Evolutionary conservation across 1,140 invertebrate species (phyloP).

Genomic region (Drosophila rhopaloa): DNA sequence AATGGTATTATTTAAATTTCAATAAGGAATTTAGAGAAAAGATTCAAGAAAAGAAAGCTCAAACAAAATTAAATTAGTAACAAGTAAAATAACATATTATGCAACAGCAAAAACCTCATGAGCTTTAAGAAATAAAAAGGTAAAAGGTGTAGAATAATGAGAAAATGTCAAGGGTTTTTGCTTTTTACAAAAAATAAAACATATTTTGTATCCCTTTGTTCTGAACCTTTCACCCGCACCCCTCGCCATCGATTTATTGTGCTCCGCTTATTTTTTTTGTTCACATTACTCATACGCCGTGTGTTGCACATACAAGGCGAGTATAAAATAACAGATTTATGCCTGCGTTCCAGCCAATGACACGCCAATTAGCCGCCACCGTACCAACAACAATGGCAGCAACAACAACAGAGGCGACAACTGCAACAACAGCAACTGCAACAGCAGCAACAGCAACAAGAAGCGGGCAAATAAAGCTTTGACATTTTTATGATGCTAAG

Average conservation of each 20-base stretch:
- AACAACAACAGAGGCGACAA: constrained; percentile 8
- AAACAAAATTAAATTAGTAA: background rate
- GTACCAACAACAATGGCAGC: constrained; percentile 45
- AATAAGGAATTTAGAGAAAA: too few relatives aligned
- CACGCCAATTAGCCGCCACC: constrained; percentile 78
- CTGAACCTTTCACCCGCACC: background rate
- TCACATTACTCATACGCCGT: constrained; percentile 78
- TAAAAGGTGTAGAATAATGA: background rate
- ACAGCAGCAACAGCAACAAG: constrained; percentile 38
- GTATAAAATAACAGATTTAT: constrained; percentile 84
- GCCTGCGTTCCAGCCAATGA: constrained; percentile 79
- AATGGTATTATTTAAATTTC: too few relatives aligned
- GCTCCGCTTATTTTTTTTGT: constrained; percentile 33
- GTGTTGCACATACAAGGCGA: constrained; percentile 65
- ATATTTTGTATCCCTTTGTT: constrained; percentile 6
- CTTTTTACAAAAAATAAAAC: background rate
- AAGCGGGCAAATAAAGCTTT: constrained; percentile 80
- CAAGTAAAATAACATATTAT: background rate
- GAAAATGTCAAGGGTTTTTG: constrained; percentile 2
- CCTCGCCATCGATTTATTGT: constrained; percentile 22
- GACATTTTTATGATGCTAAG: constrained; percentile 84
- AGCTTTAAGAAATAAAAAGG: background rate
- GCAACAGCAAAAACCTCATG: background rate
- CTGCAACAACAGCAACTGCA: constrained; percentile 17
- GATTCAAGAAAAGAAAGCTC: background rate